phyloP scores from a whole-genome alignment of 2,797 vertebrate genomes.

The Hydrophis major region DNA sequence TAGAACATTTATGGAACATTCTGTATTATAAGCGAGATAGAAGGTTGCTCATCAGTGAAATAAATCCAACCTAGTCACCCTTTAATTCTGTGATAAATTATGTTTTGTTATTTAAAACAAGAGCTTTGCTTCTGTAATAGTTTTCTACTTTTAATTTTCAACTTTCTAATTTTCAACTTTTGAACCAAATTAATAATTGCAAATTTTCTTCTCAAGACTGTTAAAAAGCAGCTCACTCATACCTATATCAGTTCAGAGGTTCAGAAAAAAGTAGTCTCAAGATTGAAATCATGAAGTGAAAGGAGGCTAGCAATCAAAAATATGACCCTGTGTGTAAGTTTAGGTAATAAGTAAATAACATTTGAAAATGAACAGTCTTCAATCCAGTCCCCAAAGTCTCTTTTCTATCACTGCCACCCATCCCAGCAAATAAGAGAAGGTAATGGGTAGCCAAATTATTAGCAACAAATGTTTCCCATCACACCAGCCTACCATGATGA shows the following conservation, averaged over 20 bases:
- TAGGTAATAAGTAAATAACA: not conserved
- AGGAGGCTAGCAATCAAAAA: not conserved
- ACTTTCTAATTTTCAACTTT: not conserved
- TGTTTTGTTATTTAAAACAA: not conserved
- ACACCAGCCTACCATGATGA: not conserved
- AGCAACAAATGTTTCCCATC: not conserved
- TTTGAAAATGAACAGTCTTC: not conserved
- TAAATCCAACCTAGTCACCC: not conserved
- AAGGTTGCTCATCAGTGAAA: not conserved
- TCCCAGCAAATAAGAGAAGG: not conserved
- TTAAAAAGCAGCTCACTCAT: not conserved
- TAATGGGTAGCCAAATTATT: not conserved
- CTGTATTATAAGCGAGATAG: not conserved
- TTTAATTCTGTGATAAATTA: not conserved
- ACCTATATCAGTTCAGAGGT: not conserved
- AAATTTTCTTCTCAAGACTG: not conserved
- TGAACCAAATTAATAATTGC: not conserved
- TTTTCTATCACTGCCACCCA: not conserved
- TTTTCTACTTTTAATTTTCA: not conserved
- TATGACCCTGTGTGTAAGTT: not conserved
- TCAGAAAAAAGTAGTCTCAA: not conserved
- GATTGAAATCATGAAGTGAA: not conserved
- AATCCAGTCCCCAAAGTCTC: not conserved
- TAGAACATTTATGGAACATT: not conserved
- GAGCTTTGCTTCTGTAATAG: not conserved